phyloP scores from a whole-genome alignment of 1,140 invertebrate species.

The Dryas iulia region DNA sequence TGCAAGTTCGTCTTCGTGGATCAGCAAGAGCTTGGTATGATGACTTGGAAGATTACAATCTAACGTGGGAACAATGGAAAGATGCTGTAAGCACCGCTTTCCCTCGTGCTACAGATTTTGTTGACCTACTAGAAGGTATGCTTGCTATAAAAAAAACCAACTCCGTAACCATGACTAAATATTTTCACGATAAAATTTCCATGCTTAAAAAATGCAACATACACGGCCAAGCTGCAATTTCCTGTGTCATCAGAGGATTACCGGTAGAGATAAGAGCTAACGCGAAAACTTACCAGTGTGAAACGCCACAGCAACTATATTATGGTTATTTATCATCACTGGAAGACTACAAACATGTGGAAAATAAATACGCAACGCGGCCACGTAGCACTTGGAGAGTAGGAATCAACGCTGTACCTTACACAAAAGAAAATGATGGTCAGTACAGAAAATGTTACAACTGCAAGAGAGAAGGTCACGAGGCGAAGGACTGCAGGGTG shows the following conservation, averaged over 20 bases:
- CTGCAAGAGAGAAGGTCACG: slow-evolving; percentile 1
- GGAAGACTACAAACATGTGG: slow-evolving; percentile 13
- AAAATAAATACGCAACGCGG: too few species aligned
- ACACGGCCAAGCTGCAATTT: background rate
- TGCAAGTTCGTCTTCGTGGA: slow-evolving; percentile 7
- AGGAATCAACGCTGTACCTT: too few species aligned
- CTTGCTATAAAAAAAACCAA: slow-evolving; percentile 28
- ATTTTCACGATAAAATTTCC: too few species aligned
- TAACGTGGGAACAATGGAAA: slow-evolving; percentile 41
- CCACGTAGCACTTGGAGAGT: too few species aligned
- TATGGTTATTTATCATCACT: slow-evolving; percentile 17
- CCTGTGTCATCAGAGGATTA: background rate
- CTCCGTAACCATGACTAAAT: slow-evolving; percentile 35
- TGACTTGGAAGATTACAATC: slow-evolving; percentile 10
- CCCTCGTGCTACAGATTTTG: slow-evolving; percentile 31
- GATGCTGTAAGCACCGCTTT: slow-evolving; percentile 29
- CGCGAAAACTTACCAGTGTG: background rate
- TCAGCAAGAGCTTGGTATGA: slow-evolving; percentile 17
- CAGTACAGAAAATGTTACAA: background rate
- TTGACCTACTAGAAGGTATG: slow-evolving; percentile 33
- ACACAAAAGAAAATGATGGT: too few species aligned
- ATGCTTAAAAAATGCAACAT: background rate
- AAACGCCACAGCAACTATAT: slow-evolving; percentile 9
- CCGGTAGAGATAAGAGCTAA: background rate
- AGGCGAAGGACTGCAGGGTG: slow-evolving; percentile 1